Conservation (phyloP, 2,888 invertebrate genomes). For the Polydrusus pterygomalis region DNA sequence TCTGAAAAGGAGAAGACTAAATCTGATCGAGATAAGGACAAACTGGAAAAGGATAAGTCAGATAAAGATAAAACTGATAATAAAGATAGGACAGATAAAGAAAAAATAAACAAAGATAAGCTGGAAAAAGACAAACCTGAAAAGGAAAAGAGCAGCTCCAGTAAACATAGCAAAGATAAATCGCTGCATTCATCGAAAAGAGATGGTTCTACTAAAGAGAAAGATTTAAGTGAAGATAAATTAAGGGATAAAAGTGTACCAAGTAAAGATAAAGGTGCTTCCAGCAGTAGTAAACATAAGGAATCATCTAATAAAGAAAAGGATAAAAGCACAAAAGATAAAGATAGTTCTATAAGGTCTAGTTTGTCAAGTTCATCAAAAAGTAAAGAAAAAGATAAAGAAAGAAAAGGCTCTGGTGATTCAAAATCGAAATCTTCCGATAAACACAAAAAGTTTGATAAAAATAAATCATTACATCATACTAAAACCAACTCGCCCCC, state of each 20-base stretch:
- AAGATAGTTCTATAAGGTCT: slow-evolving; percentile 45
- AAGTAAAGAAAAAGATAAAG: slow-evolving; percentile 50
- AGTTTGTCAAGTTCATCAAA: slow-evolving; percentile 41
- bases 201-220: slow-evolving; percentile 40
- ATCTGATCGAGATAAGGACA: slow-evolving; percentile 38
- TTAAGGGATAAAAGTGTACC: slow-evolving; percentile 25
- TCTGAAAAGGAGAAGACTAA: slow-evolving; percentile 50
- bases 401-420: slow-evolving; percentile 34
- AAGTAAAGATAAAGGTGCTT: slow-evolving; percentile 31
- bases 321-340: slow-evolving; percentile 56
- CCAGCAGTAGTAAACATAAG: slow-evolving; percentile 58
- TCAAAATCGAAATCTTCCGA: slow-evolving; percentile 47
- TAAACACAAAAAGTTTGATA: slow-evolving; percentile 56
- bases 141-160: slow-evolving; percentile 44
- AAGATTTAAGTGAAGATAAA: slow-evolving; percentile 55
- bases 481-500: slow-evolving; percentile 28
- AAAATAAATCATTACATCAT: slow-evolving; percentile 34
- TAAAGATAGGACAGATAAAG: slow-evolving; percentile 53
- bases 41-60: slow-evolving; percentile 10
- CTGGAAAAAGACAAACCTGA: slow-evolving; percentile 59
- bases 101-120: slow-evolving; percentile 53
- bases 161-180: slow-evolving; percentile 59
- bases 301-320: slow-evolving; percentile 50
- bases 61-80: slow-evolving; percentile 52
- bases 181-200: slow-evolving; percentile 21